Evolutionary conservation across 2,797 vertebrate genomes (phyloP), one percentile per base, ranked within the genome.

Genomic region (Chelidonichthys spinosus): DNA sequence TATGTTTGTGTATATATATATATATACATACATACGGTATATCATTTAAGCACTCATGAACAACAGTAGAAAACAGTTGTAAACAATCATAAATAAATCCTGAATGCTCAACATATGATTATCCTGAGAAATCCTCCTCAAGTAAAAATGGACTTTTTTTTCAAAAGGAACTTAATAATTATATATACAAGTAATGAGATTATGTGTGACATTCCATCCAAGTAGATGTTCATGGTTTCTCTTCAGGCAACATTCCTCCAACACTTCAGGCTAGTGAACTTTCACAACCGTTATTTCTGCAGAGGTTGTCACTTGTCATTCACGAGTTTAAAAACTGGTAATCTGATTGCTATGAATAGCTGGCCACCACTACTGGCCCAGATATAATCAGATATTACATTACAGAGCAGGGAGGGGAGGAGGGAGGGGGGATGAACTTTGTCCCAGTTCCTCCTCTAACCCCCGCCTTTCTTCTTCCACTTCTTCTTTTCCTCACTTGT

Each of bases 371-470:
- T 35, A 35, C n/a, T 37, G 13, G n/a, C 15, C 11, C 32, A 3
- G n/a, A 43, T 70, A n/a, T 46, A 55, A 63, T 52, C 14, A 63
- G 18, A 32, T 32, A 54, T 72, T 52, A 55, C 25, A 46, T 68
- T 53, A 46, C 64, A 73, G 11, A 70, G 74, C 11, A 11, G 32
- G 4, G 5, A 5, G 15, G n/a, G 39, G n/a, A 32, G 50, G 46
- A 37, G 63, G 25, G 37, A 4, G 37, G 61, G 35, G 2, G 56
- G 63, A 10, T 85, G 80, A 89, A 83, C 87, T 89, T 86, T 89
- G 78, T 75, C 81, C 82, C 65, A 89, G 64, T 86, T 81, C 44
- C 79, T 50, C 7, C 7, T 69, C n/a, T n/a, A 37, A 15, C 14
- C 65, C 33, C 52, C 17, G 7, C 73, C 83, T 71, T 43, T 37